These are phyloP conservation scores for Tolmerus cingulatus DNA, from an alignment of 2,888 invertebrate genomes.

Conservation along the genomic window DNA sequence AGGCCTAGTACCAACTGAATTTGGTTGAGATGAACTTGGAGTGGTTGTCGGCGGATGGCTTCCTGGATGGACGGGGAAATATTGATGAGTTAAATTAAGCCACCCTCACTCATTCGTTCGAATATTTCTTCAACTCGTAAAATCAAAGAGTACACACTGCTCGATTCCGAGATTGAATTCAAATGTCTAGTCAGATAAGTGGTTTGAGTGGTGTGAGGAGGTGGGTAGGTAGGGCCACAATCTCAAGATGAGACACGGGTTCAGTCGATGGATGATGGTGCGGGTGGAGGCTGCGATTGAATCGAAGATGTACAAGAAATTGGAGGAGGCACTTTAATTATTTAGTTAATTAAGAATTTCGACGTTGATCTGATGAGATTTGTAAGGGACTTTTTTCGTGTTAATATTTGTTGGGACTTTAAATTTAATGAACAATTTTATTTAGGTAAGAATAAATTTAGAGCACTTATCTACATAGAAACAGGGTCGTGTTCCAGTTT, in stretches of 20 bases:
- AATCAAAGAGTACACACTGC: neutral
- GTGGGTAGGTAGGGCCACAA: neutral
- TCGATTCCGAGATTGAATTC: slow-evolving; percentile 16
- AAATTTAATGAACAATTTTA: neutral
- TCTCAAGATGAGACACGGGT: neutral
- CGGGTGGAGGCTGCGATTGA: neutral
- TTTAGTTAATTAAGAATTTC: neutral
- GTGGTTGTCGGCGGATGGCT: neutral
- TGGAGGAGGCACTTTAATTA: neutral
- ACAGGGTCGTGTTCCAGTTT: too few species aligned
- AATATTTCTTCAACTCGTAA: neutral
- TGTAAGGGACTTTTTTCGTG: neutral
- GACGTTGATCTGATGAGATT: neutral
- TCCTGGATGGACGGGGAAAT: neutral
- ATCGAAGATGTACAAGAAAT: neutral
- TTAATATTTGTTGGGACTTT: neutral
- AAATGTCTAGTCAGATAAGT: slow-evolving; percentile 12
- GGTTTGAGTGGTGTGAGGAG: neutral
- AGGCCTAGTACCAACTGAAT: neutral
- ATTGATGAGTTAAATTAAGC: slow-evolving; percentile 33
- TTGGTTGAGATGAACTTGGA: neutral
- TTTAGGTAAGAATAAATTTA: neutral
- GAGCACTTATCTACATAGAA: too few species aligned
- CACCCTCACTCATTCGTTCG: neutral
- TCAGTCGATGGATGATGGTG: neutral